Conservation (phyloP, 2,113 vertebrate genomes). For the Psittacus erithacus region DNA sequence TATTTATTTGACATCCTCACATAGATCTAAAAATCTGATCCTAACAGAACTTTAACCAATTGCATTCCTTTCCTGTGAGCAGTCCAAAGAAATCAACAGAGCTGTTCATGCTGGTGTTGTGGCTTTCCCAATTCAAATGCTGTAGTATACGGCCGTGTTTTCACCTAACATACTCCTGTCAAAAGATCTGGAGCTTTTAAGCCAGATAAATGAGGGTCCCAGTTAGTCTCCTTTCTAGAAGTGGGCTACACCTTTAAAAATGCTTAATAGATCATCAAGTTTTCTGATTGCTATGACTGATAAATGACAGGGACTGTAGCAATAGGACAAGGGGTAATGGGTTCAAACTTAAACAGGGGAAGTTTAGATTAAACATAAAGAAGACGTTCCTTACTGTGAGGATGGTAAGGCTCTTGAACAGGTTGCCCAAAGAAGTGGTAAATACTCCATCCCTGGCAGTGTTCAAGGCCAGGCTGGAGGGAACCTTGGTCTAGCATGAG, state of each 20-base stretch:
- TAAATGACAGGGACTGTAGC: background rate
- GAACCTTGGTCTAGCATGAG: background rate
- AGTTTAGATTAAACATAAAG: background rate
- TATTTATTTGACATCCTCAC: background rate
- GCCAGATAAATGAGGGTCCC: background rate
- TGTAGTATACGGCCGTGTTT: background rate
- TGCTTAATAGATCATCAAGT: background rate
- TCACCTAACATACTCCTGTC: background rate
- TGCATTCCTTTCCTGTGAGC: background rate
- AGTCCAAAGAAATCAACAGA: background rate
- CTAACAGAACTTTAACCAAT: background rate
- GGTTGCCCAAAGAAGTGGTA: background rate
- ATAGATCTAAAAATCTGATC: background rate
- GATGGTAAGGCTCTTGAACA: background rate
- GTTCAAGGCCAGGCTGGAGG: background rate
- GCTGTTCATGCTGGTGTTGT: background rate
- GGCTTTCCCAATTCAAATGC: background rate
- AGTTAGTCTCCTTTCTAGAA: background rate
- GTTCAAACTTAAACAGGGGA: background rate
- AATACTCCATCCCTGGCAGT: background rate
- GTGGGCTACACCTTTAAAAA: background rate
- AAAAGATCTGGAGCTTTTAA: background rate
- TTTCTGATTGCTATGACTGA: background rate
- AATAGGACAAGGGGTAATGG: background rate
- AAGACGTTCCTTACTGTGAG: background rate